Evolutionary conservation across 1,140 invertebrate genomes (phyloP), one percentile per base, ranked within the genome.

Genomic region (Trachelipus rathkii): DNA sequence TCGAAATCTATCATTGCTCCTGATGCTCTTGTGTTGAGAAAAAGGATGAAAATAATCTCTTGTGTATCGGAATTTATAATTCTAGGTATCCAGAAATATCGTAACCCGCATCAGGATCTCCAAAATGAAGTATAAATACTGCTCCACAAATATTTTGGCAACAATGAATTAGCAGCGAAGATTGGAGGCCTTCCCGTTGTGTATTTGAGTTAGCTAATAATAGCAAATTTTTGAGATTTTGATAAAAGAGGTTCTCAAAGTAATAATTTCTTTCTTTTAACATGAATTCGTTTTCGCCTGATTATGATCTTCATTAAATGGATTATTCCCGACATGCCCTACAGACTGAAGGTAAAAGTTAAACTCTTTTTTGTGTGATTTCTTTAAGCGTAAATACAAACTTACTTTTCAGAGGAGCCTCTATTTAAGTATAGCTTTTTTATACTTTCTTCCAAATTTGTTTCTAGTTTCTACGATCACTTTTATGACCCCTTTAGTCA

Each of bases 111-210:
- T n/a, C 84, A 67, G 87, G 85, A 71, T 75, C 84, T 72, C 81
- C 84, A 50, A 82, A n/a, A 88, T 0, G 86, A 89, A 75, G n/a
- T 96, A 96, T 82, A 84, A 91, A 77, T 87, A 90, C n/a, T 78
- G 91, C 90, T 5, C 87, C 90, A 77, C n/a, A n/a, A n/a, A 91
- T 92, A 82, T 98, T 92, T 85, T 99, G 95, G 93, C 90, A 95
- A n/a, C n/a, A n/a, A n/a, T 79, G 89, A 98, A 73, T 87, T 99
- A 77, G 94, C 93, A 15, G 91, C 94, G 0, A 86, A 94, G 77
- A 85, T 98, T n/a, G n/a, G n/a, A n/a, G n/a, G 90, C 90, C 0
- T 98, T 98, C n/a, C n/a, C 85, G 91, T 98, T 44, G 92, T 98
- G 87, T 96, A 2, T 98, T 98, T 87, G 94, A 97, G 95, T 96